phyloP scores from a whole-genome alignment of 2,888 invertebrate genomes.

The Phytoseiulus persimilis region DNA sequence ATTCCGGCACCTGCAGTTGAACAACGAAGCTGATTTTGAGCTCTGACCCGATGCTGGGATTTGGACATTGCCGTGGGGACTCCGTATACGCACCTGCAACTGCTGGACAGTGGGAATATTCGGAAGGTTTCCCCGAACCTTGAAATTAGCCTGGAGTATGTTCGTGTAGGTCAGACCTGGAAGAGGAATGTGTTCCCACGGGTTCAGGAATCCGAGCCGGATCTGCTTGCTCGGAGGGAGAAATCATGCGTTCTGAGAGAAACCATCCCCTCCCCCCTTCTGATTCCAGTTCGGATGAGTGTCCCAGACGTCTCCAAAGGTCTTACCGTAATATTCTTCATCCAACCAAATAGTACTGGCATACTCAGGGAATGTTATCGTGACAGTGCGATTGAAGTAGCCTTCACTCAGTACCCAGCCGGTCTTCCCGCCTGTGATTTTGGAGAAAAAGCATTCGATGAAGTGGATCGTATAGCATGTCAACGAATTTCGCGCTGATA shows the following conservation, averaged over 20 bases:
- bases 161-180: neutral
- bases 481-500: too few relatives aligned
- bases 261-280: too few relatives aligned
- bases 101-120: neutral
- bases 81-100: neutral
- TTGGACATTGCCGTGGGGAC: neutral
- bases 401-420: neutral
- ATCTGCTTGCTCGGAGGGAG: too few relatives aligned
- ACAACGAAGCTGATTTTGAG: neutral
- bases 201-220: too few relatives aligned
- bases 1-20: constrained; percentile 5
- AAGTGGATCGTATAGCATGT: too few relatives aligned
- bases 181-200: neutral
- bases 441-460: too few relatives aligned
- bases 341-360: neutral
- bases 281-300: too few relatives aligned
- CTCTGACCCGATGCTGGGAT: neutral
- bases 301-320: too few relatives aligned
- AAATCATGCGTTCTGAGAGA: too few relatives aligned
- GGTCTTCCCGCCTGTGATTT: neutral
- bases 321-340: neutral
- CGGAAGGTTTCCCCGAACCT: neutral
- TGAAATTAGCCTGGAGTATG: neutral
- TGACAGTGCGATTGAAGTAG: neutral
- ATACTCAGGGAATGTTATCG: neutral